Evolutionary conservation across 2,888 invertebrate species (phyloP).

Genomic region (Meiosimyza decipiens): DNA sequence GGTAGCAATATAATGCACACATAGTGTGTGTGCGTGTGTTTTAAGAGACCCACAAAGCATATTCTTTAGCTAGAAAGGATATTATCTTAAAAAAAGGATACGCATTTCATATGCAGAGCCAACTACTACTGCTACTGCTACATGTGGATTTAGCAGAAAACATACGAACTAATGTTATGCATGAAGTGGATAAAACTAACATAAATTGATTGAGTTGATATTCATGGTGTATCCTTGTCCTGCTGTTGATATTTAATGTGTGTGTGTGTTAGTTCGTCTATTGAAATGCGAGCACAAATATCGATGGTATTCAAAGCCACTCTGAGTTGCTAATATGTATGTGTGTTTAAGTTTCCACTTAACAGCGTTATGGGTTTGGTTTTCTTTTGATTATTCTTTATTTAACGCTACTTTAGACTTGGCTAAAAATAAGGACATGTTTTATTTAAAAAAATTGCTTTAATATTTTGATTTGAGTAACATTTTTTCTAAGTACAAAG

Average conservation of each 20-base stretch:
- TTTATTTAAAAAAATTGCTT: too few relatives aligned
- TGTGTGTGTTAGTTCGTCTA: too few relatives aligned
- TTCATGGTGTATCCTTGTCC: background rate
- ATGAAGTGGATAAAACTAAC: conserved; percentile 5
- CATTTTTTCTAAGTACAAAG: too few relatives aligned
- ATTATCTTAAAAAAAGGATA: background rate
- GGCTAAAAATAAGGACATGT: too few relatives aligned
- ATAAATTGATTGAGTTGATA: conserved; percentile 18
- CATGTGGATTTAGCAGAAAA: background rate
- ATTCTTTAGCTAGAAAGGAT: too few relatives aligned
- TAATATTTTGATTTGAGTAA: too few relatives aligned
- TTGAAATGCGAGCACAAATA: background rate
- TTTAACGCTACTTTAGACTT: too few relatives aligned
- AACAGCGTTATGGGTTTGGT: background rate
- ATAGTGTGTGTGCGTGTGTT: too few relatives aligned
- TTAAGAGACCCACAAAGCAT: too few relatives aligned
- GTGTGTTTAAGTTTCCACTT: conserved; percentile 8
- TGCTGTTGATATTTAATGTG: too few relatives aligned
- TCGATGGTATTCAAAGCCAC: conserved; percentile 1
- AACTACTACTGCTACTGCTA: background rate
- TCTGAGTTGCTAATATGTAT: background rate
- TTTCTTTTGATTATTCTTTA: too few relatives aligned
- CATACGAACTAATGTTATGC: conserved; percentile 12
- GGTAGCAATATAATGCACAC: too few relatives aligned
- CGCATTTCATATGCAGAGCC: background rate